Evolutionary conservation across 2,113 vertebrate species (phyloP).

Genomic region (Chaetodon auriga): DNA sequence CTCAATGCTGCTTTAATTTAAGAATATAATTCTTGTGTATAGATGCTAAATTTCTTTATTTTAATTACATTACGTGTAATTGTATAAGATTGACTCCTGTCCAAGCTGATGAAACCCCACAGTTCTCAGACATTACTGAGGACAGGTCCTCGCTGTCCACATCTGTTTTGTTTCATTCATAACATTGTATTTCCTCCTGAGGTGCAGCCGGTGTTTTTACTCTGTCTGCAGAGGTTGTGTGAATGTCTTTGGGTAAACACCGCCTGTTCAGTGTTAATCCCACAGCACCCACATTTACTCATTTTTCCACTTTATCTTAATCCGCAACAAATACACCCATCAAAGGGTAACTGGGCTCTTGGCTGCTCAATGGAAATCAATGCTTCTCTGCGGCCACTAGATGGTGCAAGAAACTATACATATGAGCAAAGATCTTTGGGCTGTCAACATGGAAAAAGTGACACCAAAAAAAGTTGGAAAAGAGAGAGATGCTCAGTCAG

Average conservation of each 20-base stretch:
- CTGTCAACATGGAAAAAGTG: background rate
- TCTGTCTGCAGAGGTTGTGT: background rate
- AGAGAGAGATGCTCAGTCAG: too few relatives aligned
- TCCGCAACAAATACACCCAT: background rate
- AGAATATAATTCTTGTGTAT: background rate
- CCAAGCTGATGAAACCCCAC: too few relatives aligned
- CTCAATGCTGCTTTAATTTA: background rate
- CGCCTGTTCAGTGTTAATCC: too few relatives aligned
- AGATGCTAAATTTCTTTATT: background rate
- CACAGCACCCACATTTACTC: background rate
- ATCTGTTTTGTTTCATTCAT: background rate
- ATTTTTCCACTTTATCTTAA: background rate
- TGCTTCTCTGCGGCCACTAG: conserved; percentile 16
- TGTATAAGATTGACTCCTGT: too few relatives aligned
- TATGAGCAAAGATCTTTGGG: too few relatives aligned
- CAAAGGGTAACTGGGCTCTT: background rate
- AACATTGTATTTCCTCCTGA: background rate
- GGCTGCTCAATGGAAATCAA: background rate
- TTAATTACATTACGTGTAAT: background rate
- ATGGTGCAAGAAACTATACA: conserved; percentile 21
- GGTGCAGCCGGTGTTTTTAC: too few relatives aligned
- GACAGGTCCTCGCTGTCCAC: background rate
- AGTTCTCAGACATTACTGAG: background rate
- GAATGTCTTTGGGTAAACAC: background rate
- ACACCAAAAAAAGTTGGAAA: too few relatives aligned